Evolutionary conservation across 1,140 invertebrate genomes (phyloP).

Genomic region (Musca domestica): DNA sequence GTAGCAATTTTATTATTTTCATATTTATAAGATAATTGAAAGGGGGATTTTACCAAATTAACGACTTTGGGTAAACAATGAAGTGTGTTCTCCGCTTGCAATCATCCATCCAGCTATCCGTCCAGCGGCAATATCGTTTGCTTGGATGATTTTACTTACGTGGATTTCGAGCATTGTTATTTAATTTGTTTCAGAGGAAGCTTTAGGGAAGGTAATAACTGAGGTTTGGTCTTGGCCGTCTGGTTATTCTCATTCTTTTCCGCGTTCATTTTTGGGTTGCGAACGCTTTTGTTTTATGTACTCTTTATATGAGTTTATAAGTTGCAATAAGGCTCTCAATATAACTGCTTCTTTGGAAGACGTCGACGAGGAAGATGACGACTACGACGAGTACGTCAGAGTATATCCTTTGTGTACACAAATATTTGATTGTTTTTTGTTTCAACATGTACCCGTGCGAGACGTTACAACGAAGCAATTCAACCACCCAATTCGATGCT

Average conservation of each 20-base stretch:
- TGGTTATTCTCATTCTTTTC: neutral
- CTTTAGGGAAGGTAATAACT: neutral
- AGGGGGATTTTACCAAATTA: conserved; percentile 54
- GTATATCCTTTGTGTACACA: conserved; percentile 53
- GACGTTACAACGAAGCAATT: neutral
- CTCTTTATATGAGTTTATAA: no score
- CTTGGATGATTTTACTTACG: neutral
- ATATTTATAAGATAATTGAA: conserved; percentile 55
- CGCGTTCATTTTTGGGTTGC: neutral
- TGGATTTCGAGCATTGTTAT: neutral
- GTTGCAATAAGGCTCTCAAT: neutral
- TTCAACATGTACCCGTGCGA: conserved; percentile 8
- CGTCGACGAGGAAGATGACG: conserved; percentile 20
- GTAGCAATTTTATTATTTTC: conserved; percentile 40
- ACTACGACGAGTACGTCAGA: conserved; percentile 35
- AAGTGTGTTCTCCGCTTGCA: neutral
- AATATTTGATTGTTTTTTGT: conserved; percentile 51
- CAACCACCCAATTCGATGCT: no score
- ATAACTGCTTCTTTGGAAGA: neutral
- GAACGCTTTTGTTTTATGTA: neutral
- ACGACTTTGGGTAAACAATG: conserved; percentile 50
- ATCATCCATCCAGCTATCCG: neutral
- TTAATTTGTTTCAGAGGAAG: neutral
- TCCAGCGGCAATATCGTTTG: neutral
- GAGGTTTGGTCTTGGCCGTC: neutral